Base-by-base conservation (phyloP, 1,140 invertebrate genomes). In the Augochlora pura region DNA sequence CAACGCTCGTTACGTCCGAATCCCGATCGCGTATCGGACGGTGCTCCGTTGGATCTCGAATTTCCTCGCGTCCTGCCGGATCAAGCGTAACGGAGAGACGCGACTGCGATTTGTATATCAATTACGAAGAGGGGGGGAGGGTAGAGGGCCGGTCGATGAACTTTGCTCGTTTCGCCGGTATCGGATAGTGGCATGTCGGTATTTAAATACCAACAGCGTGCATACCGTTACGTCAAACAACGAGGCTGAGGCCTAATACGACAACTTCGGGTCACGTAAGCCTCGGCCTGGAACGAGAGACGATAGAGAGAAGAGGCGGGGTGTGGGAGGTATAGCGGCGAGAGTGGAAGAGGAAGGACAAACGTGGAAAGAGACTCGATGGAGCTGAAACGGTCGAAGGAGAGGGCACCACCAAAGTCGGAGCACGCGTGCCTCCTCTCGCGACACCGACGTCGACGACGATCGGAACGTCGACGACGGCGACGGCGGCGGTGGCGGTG, bases 221-320 rank as follows among this genome's bases (percentile, higher is more conserved):
- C 76, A 81, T 86, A 86, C 84, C 84, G 84, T 86, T 86, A 85
- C 73, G 84, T 85, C 73, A 69, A 85, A 85, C 83, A 72, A 73
- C 66, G 67, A 79, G 66, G 74, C 52, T 68, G 52, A 49, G 62
- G 42, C 66, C 60, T 81, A 77, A 85, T 80, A 80, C 80, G 76
- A 80, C 74, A 77, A 77, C 72, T 85, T 64, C 54, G 76, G 80
- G 84, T 86, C 83, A 85, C 84, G 84, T 82, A 85, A 78, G 72
- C 67, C 67, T 62, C 49, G 69, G 52, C 38, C n/a, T 42, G 42
- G 54, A 73, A 65, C 66, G 38, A 60, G 46, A 32, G 39, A 39
- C 25, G 39, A 65, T 72, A 74, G 27, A 63, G 65, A 69, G 54
- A 27, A 49, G 59, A 68, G 63, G 49, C 8, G 27, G 78, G 68